Evolutionary conservation across 2,113 vertebrate species (phyloP).

Genomic region (Polypterus senegalus): DNA sequence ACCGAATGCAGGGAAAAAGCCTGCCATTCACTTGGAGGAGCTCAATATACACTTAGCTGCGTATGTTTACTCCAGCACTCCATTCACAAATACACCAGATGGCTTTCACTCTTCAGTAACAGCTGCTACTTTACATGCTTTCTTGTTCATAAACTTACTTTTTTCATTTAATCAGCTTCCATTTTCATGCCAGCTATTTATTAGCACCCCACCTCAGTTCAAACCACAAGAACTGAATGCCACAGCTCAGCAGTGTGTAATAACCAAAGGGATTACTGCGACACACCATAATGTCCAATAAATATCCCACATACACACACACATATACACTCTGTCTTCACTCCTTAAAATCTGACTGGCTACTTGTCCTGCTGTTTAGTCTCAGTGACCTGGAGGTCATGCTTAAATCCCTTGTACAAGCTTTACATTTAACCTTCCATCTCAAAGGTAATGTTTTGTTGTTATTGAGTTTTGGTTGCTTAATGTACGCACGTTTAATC

Average conservation of each 20-base stretch:
- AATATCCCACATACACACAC: conserved; percentile 13
- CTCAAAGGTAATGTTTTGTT: not conserved
- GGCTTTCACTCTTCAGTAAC: not conserved
- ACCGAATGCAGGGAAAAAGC: no score
- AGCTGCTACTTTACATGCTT: not conserved
- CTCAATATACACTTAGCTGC: no score
- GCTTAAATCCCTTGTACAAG: not conserved
- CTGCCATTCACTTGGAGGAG: no score
- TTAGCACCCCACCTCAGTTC: not conserved
- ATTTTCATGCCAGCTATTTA: not conserved
- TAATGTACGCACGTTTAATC: not conserved
- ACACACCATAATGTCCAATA: not conserved
- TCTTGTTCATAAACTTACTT: conserved; percentile 2
- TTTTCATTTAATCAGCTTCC: not conserved
- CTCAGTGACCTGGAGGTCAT: not conserved
- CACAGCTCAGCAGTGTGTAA: not conserved
- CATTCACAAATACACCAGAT: not conserved
- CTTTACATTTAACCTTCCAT: not conserved
- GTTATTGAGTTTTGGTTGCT: conserved; percentile 3
- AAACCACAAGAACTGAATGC: not conserved
- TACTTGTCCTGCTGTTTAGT: not conserved
- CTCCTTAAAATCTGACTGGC: not conserved
- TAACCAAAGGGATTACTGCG: conserved; percentile 4
- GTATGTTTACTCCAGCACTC: no score
- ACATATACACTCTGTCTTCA: conserved; percentile 7